Base-by-base conservation (phyloP, 1,140 invertebrate genomes). In the Zophobas atratus region DNA sequence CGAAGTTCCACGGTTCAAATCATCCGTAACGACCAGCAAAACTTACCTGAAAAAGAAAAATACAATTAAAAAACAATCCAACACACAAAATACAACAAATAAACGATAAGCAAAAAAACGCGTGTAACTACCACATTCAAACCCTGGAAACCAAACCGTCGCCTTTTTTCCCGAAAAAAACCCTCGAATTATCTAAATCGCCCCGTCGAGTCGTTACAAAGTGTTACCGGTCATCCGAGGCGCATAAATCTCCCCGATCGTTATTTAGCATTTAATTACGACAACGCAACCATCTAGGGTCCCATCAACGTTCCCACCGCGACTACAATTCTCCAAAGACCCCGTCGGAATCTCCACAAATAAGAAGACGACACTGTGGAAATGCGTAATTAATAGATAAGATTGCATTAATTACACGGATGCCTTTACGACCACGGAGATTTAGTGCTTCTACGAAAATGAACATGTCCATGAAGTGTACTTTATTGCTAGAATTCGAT, bases 321-420 rank as follows among this genome's bases (percentile, higher is more conserved):
- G 48, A 49, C 46, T 38, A 34, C 35, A 8, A n/a, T 4, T 48
- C 70, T 34, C 49, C 43, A n/a, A 35, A 36, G 48, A n/a, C 6
- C 46, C 41, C 60, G 39, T 67, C 60, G 41, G 20, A 20, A 20
- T 67, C 60, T 67, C 43, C 39, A 63, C 38, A 33, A 43, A 49
- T 39, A 73, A 73, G 36, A 73, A 73, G 53, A 20, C 34, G 2
- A 38, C 71, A 55, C 60, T 38, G 0, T 5, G 36, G 49, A 53
- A 56, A 73, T 55, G 36, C 71, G 71, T 53, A 73, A 73, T 73
- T 73, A 73, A 73, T 73, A 73, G 71, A 73, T 73, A 73, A 73
- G 71, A 73, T 73, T 73, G 71, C 71, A 73, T 73, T 73, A 73
- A 73, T 73, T 73, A 73, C 49, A n/a, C 49, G 71, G 41, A 73